These are phyloP conservation scores for Ephialtes manifestator DNA, from an alignment of 2,888 invertebrate species.

Conservation along the genomic window DNA sequence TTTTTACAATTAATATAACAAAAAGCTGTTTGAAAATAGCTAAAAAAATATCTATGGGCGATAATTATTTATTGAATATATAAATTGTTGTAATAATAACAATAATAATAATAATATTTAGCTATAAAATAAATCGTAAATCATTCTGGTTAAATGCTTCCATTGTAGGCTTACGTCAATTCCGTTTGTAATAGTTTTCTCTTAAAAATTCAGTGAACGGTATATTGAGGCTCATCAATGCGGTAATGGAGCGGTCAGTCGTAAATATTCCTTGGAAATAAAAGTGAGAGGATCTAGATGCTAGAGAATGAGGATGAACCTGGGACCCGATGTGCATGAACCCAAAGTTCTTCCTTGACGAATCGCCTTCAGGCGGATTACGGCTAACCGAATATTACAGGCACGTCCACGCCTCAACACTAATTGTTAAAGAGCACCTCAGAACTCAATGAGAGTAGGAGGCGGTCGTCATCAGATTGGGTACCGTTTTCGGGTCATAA, in stretches of 20 bases:
- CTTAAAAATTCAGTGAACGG: conserved; percentile 23
- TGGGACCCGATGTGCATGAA: conserved; percentile 29
- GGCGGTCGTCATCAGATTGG: conserved; percentile 39
- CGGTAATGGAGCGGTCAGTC: conserved; percentile 57
- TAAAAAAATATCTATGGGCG: background rate
- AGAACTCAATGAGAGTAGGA: conserved; percentile 30
- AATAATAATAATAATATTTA: background rate
- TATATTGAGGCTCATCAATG: conserved; percentile 54
- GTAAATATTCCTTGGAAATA: conserved; percentile 56
- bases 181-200: conserved; percentile 27
- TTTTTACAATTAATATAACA: background rate
- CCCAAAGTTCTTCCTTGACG: conserved; percentile 65
- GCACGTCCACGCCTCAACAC: conserved; percentile 48
- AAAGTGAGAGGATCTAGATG: conserved; percentile 26
- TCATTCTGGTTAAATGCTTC: background rate
- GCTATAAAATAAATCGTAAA: background rate
- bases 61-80: background rate
- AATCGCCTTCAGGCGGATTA: conserved; percentile 70
- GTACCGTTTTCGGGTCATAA: conserved; percentile 54
- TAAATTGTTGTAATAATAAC: no score
- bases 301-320: conserved; percentile 42
- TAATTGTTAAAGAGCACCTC: conserved; percentile 64
- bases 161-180: background rate
- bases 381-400: conserved; percentile 62
- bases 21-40: background rate